Evolutionary conservation across 2,888 invertebrate genomes (phyloP).

Genomic region (Thymelicus lineola): DNA sequence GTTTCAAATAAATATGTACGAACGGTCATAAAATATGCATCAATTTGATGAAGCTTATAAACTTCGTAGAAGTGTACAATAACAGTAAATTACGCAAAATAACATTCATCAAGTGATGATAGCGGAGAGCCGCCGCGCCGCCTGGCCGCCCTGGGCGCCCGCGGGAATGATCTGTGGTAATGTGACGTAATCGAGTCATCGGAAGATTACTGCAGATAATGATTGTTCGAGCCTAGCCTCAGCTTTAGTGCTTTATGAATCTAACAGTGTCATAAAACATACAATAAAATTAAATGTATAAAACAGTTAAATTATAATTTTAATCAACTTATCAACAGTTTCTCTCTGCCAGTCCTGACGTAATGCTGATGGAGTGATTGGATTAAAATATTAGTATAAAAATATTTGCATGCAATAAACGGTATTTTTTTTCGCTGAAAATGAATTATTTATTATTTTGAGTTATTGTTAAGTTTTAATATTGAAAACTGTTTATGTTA

Average conservation of each 20-base stretch:
- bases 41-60: constrained; percentile 27
- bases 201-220: constrained; percentile 9
- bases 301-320: no score
- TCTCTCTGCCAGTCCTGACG: no score
- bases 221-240: constrained; percentile 2
- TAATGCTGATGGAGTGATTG: no score
- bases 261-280: neutral
- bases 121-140: neutral
- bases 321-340: no score
- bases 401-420: no score
- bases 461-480: no score
- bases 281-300: no score
- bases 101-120: constrained; percentile 32
- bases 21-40: constrained; percentile 10
- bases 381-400: no score
- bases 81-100: constrained; percentile 21
- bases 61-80: constrained; percentile 18
- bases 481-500: no score
- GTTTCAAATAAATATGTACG: no score
- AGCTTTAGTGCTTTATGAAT: constrained; percentile 12
- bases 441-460: no score
- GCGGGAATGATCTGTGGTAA: constrained; percentile 26
- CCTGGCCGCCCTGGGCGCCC: neutral
- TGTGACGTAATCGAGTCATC: constrained; percentile 33
- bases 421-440: no score